These are phyloP conservation scores for Nomada flava DNA, from an alignment of 2,888 invertebrate genomes.

Conservation along the genomic window DNA sequence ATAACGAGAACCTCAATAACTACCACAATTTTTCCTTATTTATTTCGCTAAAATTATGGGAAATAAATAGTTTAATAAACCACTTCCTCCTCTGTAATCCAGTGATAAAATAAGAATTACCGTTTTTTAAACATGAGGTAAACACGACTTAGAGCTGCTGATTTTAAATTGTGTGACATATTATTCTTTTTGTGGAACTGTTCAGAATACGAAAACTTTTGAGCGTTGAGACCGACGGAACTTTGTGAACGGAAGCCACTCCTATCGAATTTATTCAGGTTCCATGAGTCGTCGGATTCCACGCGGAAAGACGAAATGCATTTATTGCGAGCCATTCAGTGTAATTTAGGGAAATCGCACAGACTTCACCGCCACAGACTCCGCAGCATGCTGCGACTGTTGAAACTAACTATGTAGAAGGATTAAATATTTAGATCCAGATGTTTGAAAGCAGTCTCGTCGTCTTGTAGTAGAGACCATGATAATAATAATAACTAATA, in stretches of 20 bases:
- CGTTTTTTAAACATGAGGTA: neutral
- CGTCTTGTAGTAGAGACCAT: neutral
- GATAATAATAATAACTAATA: neutral
- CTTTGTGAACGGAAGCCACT: slow-evolving; percentile 5
- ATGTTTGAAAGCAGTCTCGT: neutral
- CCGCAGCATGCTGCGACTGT: neutral
- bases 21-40: neutral
- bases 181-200: slow-evolving; percentile 15
- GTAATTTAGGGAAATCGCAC: slow-evolving; percentile 9
- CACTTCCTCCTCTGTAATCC: neutral
- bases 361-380: neutral
- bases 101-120: neutral
- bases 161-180: neutral
- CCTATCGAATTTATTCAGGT: slow-evolving; percentile 22
- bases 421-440: slow-evolving; percentile 1
- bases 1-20: no score
- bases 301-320: slow-evolving; percentile 19
- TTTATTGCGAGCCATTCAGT: slow-evolving; percentile 21
- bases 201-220: slow-evolving; percentile 10
- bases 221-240: slow-evolving; percentile 14
- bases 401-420: slow-evolving; percentile 4
- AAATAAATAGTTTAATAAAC: neutral
- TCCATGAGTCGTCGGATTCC: slow-evolving; percentile 8
- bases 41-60: neutral
- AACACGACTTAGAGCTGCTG: neutral